phyloP scores from a whole-genome alignment of 2,797 vertebrate species.

The Sebastiscus tertius region DNA sequence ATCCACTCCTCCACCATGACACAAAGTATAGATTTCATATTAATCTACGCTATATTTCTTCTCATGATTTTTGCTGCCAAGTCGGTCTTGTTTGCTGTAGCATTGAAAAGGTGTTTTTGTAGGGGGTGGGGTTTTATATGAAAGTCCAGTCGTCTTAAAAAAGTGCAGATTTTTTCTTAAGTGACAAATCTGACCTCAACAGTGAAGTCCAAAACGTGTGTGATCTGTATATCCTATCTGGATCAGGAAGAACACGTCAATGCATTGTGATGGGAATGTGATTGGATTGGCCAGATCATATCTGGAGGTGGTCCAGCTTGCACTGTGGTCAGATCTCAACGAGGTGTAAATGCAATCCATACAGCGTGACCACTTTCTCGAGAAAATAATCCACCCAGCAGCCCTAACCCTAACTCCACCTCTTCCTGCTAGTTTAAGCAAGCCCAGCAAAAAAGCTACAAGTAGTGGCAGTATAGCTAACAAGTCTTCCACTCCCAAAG shows the following conservation, averaged over 20 bases:
- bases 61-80: slow-evolving; percentile 44
- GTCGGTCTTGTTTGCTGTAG: slow-evolving; percentile 5
- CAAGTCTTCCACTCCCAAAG: too few relatives aligned
- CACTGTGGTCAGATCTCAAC: background rate
- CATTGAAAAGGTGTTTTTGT: background rate
- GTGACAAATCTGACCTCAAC: background rate
- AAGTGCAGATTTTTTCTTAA: background rate
- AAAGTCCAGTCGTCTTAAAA: background rate
- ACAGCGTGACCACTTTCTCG: too few relatives aligned
- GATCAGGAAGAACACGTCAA: accelerated
- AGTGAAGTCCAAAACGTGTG: background rate
- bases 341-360: background rate
- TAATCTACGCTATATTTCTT: slow-evolving; percentile 42
- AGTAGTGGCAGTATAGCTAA: too few relatives aligned
- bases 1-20: slow-evolving; percentile 84
- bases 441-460: too few relatives aligned
- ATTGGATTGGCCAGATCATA: background rate
- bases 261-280: background rate
- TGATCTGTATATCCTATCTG: background rate
- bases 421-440: too few relatives aligned
- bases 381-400: too few relatives aligned
- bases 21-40: slow-evolving; percentile 60
- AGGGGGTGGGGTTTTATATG: background rate
- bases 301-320: background rate
- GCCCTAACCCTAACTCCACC: too few relatives aligned